Percentiles rank a stretch among this genome's conserved stretches.
Evolutionary conservation across 2,797 vertebrate genomes (phyloP).

Genomic region (Ctenopoma multispine): DNA sequence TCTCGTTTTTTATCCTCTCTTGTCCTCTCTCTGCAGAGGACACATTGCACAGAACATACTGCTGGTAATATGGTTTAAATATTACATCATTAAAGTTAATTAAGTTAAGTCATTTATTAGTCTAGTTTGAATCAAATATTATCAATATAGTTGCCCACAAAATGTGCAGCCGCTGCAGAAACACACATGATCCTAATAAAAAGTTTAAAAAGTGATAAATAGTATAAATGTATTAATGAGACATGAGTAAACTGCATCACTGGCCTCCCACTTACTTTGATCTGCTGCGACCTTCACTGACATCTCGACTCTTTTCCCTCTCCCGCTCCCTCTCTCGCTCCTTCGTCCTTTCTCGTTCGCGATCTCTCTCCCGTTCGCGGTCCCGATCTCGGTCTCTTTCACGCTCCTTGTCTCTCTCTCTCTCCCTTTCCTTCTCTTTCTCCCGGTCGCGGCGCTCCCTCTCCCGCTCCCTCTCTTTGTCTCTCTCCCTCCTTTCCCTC

Average conservation of each 20-base stretch:
- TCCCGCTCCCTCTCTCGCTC: constrained; percentile 74
- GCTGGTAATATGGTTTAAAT: not conserved
- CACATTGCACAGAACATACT: not conserved
- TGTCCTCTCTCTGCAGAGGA: constrained; percentile 86
- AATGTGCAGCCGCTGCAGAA: not conserved
- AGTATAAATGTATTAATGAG: too few species aligned
- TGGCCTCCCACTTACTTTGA: constrained; percentile 84
- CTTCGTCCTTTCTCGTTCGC: constrained; percentile 64
- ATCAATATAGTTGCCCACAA: not conserved
- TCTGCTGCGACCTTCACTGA: constrained; percentile 88
- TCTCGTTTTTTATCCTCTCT: constrained; percentile 96
- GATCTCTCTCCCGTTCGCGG: constrained; percentile 70
- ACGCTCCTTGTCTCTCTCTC: constrained; percentile 86
- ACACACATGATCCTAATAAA: too few species aligned
- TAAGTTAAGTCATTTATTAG: too few species aligned
- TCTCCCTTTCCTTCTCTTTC: constrained; percentile 89
- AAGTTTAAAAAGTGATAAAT: not conserved
- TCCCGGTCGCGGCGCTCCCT: constrained; percentile 90
- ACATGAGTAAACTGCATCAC: not conserved
- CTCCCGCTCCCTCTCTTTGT: constrained; percentile 92
- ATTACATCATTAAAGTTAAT: constrained; percentile 1
- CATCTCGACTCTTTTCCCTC: constrained; percentile 76
- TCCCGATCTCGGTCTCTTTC: constrained; percentile 91
- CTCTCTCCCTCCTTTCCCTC: constrained; percentile 93
- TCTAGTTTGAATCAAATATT: too few species aligned